A percentile compares a stretch with the other conserved stretches of the same genome.
Conservation (phyloP, 2,888 invertebrate genomes). For the Lasioglossum vierecki region DNA sequence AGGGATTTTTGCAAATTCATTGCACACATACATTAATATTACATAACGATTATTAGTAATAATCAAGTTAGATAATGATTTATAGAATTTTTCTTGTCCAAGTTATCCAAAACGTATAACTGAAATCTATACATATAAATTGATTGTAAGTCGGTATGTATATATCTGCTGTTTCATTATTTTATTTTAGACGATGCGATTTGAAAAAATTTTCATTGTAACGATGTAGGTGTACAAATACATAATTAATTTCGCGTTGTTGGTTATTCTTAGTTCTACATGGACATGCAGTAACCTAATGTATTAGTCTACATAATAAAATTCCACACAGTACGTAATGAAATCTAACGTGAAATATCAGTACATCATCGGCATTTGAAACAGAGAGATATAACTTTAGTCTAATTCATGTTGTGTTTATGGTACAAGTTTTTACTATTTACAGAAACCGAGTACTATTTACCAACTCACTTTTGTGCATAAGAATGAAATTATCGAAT, state of each 20-base stretch:
- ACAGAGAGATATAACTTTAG: slow-evolving; percentile 29
- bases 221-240: slow-evolving; percentile 73
- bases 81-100: slow-evolving; percentile 7
- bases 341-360: slow-evolving; percentile 52
- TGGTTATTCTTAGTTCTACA: slow-evolving; percentile 64
- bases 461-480: slow-evolving; percentile 36
- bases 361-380: slow-evolving; percentile 17
- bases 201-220: slow-evolving; percentile 40
- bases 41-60: slow-evolving; percentile 52
- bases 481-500: slow-evolving; percentile 33
- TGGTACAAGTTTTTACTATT: slow-evolving; percentile 57
- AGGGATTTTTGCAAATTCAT: slow-evolving; percentile 50
- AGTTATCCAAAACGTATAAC: slow-evolving; percentile 31
- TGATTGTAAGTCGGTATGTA: slow-evolving; percentile 26
- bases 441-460: slow-evolving; percentile 60
- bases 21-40: slow-evolving; percentile 53
- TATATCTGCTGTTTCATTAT: slow-evolving; percentile 16
- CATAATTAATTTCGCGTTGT: slow-evolving; percentile 64
- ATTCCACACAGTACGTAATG: slow-evolving; percentile 45
- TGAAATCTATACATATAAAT: slow-evolving; percentile 39
- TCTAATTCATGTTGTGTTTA: slow-evolving; percentile 41
- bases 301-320: slow-evolving; percentile 42
- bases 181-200: slow-evolving; percentile 40
- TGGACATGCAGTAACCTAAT: slow-evolving; percentile 66
- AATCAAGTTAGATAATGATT: slow-evolving; percentile 30